phyloP scores from a whole-genome alignment of 2,797 vertebrate genomes.

The Sebastes variabilis region DNA sequence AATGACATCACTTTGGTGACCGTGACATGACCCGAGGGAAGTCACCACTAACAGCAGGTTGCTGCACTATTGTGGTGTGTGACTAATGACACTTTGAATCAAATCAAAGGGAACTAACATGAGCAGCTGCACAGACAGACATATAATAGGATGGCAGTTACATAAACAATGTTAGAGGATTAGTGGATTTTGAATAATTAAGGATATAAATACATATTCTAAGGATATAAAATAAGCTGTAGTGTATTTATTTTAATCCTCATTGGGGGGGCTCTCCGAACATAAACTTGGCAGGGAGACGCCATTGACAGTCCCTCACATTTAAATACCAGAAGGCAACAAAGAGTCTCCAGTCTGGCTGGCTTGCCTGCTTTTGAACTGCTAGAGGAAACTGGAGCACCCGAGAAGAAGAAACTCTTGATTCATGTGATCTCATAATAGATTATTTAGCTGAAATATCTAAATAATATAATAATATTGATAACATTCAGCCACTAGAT shows the following conservation, averaged over 20 bases:
- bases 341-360: background rate
- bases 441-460: background rate
- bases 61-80: conserved; percentile 13
- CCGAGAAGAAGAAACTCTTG: background rate
- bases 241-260: background rate
- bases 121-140: background rate
- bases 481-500: no score
- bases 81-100: conserved; percentile 22
- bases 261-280: background rate
- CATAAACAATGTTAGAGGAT: background rate
- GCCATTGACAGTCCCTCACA: background rate
- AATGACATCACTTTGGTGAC: conserved; percentile 37
- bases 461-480: background rate
- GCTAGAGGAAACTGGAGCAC: background rate
- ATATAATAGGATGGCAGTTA: background rate
- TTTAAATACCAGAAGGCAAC: background rate
- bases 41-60: conserved; percentile 36
- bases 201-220: background rate
- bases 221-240: background rate
- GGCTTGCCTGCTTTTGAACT: background rate
- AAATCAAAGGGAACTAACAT: conserved; percentile 12
- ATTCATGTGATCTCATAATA: background rate
- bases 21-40: conserved; percentile 20
- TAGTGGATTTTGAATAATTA: background rate
- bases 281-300: background rate